phyloP scores from a whole-genome alignment of 2,797 vertebrate species.

The Bovichtus diacanthus region DNA sequence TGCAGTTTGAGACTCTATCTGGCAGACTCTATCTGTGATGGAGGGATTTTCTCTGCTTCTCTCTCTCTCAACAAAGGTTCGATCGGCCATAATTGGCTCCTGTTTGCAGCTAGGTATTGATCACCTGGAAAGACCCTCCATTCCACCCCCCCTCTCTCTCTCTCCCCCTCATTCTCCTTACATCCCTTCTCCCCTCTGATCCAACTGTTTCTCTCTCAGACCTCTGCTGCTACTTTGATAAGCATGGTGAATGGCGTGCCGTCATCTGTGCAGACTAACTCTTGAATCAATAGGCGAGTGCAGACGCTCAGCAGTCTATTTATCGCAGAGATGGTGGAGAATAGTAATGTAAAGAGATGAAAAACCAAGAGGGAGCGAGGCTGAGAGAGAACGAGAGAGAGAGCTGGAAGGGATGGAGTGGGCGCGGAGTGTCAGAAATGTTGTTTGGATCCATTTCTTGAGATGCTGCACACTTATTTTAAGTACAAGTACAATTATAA shows the following conservation, averaged over 20 bases:
- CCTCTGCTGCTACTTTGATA: constrained; percentile 59
- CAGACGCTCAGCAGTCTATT: constrained; percentile 74
- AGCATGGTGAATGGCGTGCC: constrained; percentile 63
- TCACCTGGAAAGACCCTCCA: constrained; percentile 55
- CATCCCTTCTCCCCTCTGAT: not conserved
- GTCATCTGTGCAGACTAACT: constrained; percentile 70
- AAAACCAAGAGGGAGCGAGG: constrained; percentile 4
- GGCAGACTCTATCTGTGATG: constrained; percentile 60
- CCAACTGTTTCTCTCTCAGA: constrained; percentile 41
- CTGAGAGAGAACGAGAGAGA: not conserved
- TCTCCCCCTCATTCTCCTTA: constrained; percentile 17
- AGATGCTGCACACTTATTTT: not conserved
- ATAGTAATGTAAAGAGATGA: constrained; percentile 48
- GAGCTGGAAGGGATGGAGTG: not conserved
- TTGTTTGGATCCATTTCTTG: no score
- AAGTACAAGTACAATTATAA: not conserved
- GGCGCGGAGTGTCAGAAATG: not conserved
- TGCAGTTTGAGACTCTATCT: constrained; percentile 44
- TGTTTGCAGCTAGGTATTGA: constrained; percentile 73
- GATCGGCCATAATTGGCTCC: constrained; percentile 73
- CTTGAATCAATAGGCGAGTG: constrained; percentile 73
- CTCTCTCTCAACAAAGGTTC: constrained; percentile 42
- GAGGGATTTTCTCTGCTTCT: constrained; percentile 48
- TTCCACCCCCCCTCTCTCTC: constrained; percentile 7
- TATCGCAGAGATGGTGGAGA: constrained; percentile 59